Percentiles rank a stretch among this genome's conserved stretches.
phyloP scores from a whole-genome alignment of 1,140 invertebrate species.

The Coptotermes formosanus region DNA sequence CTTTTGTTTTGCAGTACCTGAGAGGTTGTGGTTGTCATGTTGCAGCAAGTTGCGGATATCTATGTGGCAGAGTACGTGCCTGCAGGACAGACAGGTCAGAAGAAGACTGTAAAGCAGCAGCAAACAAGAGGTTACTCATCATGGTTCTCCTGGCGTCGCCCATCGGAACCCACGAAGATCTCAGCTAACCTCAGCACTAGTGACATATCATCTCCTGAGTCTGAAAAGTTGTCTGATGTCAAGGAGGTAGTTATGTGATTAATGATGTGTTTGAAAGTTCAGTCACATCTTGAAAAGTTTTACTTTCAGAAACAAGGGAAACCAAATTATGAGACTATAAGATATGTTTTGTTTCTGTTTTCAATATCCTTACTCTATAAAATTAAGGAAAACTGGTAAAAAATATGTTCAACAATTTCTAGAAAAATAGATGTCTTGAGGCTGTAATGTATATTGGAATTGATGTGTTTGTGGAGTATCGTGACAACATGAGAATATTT shows the following conservation, averaged over 20 bases:
- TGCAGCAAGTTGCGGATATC: conserved; percentile 45
- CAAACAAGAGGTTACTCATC: conserved; percentile 49
- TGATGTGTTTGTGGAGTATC: no score
- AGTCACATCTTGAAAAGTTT: neutral
- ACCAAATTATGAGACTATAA: no score
- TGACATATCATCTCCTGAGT: conserved; percentile 22
- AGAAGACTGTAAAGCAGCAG: conserved; percentile 26
- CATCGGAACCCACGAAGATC: conserved; percentile 32
- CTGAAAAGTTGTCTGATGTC: conserved; percentile 17
- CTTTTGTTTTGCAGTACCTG: no score
- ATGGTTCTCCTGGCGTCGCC: conserved; percentile 73
- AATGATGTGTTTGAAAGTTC: neutral
- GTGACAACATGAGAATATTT: no score
- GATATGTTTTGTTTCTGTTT: no score
- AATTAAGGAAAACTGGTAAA: no score
- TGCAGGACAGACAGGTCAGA: conserved; percentile 49
- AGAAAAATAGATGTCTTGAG: no score
- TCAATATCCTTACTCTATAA: no score
- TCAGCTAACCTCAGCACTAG: conserved; percentile 37
- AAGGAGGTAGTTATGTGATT: neutral
- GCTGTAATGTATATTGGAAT: no score
- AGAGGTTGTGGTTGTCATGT: neutral
- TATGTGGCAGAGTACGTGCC: conserved; percentile 52
- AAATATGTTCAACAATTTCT: no score
- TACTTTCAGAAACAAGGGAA: no score